Evolutionary conservation across 2,888 invertebrate species (phyloP).

Genomic region (Callyntrura guangdongensis): DNA sequence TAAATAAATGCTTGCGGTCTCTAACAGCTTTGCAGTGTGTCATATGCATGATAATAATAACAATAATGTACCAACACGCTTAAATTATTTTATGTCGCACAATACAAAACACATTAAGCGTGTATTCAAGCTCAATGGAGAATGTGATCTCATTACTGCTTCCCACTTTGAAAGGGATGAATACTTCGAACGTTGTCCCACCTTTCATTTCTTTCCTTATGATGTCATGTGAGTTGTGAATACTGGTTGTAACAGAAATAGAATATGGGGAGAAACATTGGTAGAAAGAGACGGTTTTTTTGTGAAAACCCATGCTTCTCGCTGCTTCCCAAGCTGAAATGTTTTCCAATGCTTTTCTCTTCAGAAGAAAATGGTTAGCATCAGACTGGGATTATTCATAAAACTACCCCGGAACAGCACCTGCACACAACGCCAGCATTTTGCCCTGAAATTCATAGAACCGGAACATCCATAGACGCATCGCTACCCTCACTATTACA

Average conservation of each 20-base stretch:
- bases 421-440: neutral
- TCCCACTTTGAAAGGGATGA: conserved; percentile 39
- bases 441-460: neutral
- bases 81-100: conserved; percentile 14
- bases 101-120: conserved; percentile 38
- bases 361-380: neutral
- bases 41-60: neutral
- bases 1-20: conserved; percentile 20
- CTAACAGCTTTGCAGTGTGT: neutral
- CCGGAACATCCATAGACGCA: neutral
- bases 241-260: neutral
- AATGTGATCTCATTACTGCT: conserved; percentile 56
- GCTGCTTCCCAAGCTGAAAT: neutral
- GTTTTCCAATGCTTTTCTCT: neutral
- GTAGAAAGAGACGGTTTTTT: neutral
- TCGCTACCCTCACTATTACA: neutral
- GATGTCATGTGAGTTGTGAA: neutral
- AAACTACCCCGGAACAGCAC: neutral
- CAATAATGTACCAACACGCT: neutral
- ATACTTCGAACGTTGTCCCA: conserved; percentile 4
- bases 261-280: neutral
- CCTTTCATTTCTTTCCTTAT: conserved; percentile 3
- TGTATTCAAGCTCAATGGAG: conserved; percentile 34
- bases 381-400: neutral
- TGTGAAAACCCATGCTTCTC: neutral